phyloP scores from a whole-genome alignment of 2,113 vertebrate species.

The Sinocyclocheilus anophthalmus region DNA sequence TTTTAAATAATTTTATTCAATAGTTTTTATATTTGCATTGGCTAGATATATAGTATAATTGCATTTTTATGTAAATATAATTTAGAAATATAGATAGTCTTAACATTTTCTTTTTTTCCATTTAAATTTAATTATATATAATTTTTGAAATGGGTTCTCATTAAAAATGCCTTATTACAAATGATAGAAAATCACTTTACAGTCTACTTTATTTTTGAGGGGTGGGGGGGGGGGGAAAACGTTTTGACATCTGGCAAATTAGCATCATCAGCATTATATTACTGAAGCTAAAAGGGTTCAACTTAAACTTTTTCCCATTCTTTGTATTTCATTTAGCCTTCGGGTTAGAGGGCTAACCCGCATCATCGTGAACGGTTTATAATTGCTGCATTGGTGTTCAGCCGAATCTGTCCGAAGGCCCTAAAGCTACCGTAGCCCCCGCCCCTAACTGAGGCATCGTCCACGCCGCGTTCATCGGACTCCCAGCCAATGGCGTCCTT shows the following conservation, averaged over 20 bases:
- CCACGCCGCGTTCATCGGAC: too few species aligned
- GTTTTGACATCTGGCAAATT: background rate
- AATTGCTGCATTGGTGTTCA: background rate
- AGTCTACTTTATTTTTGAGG: too few species aligned
- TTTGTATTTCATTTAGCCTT: background rate
- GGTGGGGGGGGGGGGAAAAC: too few species aligned
- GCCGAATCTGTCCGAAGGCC: too few species aligned
- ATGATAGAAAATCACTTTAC: background rate
- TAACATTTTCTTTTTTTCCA: background rate
- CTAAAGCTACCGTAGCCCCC: too few species aligned
- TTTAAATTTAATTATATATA: too few species aligned
- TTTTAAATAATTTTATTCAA: too few species aligned
- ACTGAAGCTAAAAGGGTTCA: too few species aligned
- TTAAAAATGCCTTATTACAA: background rate
- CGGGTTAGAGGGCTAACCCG: background rate
- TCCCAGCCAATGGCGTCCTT: constrained; percentile 16
- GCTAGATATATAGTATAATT: too few species aligned
- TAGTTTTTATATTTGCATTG: too few species aligned
- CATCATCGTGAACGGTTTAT: too few species aligned
- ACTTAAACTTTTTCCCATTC: background rate
- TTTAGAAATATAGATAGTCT: background rate
- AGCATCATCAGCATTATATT: background rate
- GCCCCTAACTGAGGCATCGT: too few species aligned
- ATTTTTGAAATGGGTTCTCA: background rate
- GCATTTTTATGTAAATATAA: background rate